Evolutionary conservation across 1,140 invertebrate genomes (phyloP), one percentile per base, ranked within the genome.

Genomic region (Myzus persicae): DNA sequence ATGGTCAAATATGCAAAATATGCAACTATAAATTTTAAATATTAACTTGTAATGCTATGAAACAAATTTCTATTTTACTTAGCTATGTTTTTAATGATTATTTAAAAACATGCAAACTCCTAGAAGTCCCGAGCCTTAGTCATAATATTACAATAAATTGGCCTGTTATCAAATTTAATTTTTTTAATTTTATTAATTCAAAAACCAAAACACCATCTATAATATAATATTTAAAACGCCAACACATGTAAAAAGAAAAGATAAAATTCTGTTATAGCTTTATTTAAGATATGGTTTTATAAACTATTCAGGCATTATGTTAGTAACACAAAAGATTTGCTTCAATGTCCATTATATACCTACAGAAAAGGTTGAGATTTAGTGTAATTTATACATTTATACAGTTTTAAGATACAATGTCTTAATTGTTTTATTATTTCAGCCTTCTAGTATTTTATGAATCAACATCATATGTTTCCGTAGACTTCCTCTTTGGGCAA

Each of bases 401-500:
- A 51, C 22, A 51, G 48, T 51, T 51, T 51, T 51, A 51, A 51
- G 20, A 51, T 51, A 51, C 48, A 51, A 1, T 76, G 31, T 76
- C 18, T n/a, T n/a, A n/a, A n/a, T 76, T n/a, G 9, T 67, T 26
- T 8, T 40, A 8, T 26, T 40, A 14, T 46, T 93, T 94, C 44
- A 94, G 67, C 26, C 93, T 48, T 91, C 93, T 94, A 36, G 54
- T 54, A 94, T 95, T 95, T 87, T 94, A 92, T 48, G 95, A 94
- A 94, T 95, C 95, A 6, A 94, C 94, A 94, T 95, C 38, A 93
- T 51, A 90, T 93, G 84, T 44, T 51, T 59, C 1, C 59, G 51
- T 76, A 87, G 7, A 59, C 88, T 85, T 54, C 84, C 38, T 67
- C 42, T 93, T 24, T 88, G 84, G 36, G 93, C 84, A 88, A 93